phyloP scores from a whole-genome alignment of 2,113 vertebrate genomes.

The Protobothrops flavoviridis region DNA sequence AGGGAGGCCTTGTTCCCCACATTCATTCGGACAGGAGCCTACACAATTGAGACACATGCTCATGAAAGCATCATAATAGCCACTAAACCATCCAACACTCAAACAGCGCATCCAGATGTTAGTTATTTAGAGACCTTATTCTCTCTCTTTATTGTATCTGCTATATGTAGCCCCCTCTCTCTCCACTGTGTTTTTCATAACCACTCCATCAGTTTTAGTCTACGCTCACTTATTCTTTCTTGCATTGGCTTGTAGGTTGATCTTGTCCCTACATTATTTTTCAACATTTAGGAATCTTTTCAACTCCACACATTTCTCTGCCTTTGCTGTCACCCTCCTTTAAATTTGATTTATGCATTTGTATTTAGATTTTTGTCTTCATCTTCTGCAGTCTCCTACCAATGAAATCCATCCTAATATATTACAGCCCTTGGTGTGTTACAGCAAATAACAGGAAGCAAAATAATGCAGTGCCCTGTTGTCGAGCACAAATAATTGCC shows the following conservation, averaged over 20 bases:
- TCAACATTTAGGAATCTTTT: background rate
- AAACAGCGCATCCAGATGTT: background rate
- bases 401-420: background rate
- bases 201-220: background rate
- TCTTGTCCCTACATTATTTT: background rate
- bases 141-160: background rate
- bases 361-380: background rate
- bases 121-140: background rate
- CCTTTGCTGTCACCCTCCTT: background rate
- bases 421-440: background rate
- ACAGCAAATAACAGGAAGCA: background rate
- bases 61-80: background rate
- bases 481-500: background rate
- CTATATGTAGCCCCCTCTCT: background rate
- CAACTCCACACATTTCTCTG: background rate
- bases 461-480: no score
- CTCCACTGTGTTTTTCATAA: background rate
- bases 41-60: background rate
- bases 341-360: background rate
- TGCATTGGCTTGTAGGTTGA: background rate
- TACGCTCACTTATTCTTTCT: background rate
- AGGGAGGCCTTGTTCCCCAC: slow-evolving; percentile 3
- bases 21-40: background rate
- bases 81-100: background rate
- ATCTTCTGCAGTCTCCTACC: background rate